phyloP scores from a whole-genome alignment of 1,140 invertebrate species.

The Galleria mellonella region DNA sequence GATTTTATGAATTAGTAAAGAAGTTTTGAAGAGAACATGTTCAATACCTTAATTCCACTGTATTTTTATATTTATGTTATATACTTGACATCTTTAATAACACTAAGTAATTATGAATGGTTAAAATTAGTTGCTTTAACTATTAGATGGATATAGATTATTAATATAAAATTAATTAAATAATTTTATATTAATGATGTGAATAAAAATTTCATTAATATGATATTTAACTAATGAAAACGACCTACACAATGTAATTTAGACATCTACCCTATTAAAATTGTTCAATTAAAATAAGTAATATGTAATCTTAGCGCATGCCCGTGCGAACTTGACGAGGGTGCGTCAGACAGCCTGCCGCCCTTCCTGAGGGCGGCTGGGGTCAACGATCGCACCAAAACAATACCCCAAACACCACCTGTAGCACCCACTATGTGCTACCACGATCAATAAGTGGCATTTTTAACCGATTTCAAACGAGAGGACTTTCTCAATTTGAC shows the following conservation, averaged over 20 bases:
- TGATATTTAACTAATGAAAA: too few species aligned
- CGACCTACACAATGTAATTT: not conserved
- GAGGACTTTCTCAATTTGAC: slow-evolving; percentile 10
- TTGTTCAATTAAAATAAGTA: not conserved
- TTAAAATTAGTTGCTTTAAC: too few species aligned
- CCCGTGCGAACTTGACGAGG: slow-evolving; percentile 22
- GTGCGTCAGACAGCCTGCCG: slow-evolving; percentile 36
- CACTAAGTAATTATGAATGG: too few species aligned
- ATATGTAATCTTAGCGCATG: slow-evolving; percentile 16
- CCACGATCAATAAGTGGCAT: not conserved
- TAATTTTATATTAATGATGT: too few species aligned
- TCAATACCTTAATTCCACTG: too few species aligned
- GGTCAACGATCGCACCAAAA: slow-evolving; percentile 59
- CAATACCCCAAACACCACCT: slow-evolving; percentile 43
- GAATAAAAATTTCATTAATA: too few species aligned
- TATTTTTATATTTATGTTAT: too few species aligned
- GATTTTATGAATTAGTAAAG: too few species aligned
- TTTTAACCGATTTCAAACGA: slow-evolving; percentile 10
- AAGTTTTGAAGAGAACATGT: too few species aligned
- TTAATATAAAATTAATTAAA: too few species aligned
- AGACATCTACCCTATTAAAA: not conserved
- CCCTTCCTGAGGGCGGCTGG: slow-evolving; percentile 14
- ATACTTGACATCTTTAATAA: too few species aligned
- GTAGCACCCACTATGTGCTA: slow-evolving; percentile 12
- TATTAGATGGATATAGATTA: too few species aligned